Conservation (phyloP, 2,797 vertebrate species). For the Decapterus maruadsi region DNA sequence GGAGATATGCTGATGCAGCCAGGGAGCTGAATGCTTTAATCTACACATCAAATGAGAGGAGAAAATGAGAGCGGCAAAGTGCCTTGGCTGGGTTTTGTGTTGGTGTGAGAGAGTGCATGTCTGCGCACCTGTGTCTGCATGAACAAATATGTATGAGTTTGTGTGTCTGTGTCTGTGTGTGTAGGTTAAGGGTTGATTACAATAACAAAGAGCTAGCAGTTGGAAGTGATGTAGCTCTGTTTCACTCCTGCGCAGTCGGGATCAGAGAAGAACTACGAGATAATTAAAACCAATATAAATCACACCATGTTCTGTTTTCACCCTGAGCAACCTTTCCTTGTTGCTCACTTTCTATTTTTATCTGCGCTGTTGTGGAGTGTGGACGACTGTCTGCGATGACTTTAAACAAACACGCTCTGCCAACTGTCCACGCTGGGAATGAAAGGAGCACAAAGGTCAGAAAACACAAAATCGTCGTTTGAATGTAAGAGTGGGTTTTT, state of each 20-base stretch:
- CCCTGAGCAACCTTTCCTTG: neutral
- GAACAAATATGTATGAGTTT: constrained; percentile 32
- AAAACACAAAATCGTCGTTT: constrained; percentile 27
- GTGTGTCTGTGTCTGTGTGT: constrained; percentile 20
- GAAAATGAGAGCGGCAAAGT: constrained; percentile 69
- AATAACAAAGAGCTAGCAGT: constrained; percentile 68
- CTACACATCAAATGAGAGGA: constrained; percentile 79
- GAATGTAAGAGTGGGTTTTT: constrained; percentile 28
- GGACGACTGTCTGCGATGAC: constrained; percentile 2
- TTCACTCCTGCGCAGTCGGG: constrained; percentile 36
- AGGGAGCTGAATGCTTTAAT: constrained; percentile 76
- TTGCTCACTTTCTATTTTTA: constrained; percentile 24
- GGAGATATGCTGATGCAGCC: constrained; percentile 65
- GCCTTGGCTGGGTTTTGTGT: constrained; percentile 47
- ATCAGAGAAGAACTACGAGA: constrained; percentile 47
- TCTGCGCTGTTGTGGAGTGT: neutral
- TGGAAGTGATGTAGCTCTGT: constrained; percentile 53
- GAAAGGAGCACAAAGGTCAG: constrained; percentile 35
- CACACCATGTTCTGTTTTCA: constrained; percentile 38
- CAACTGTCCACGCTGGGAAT: neutral
- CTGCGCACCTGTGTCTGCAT: constrained; percentile 52
- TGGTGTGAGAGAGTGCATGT: constrained; percentile 5
- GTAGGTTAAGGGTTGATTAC: constrained; percentile 63
- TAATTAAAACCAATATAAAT: constrained; percentile 68
- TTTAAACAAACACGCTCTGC: constrained; percentile 43